Evolutionary conservation across 92 coral and sea anemone genomes (phyloP), one percentile per base, ranked within the genome.

Genomic region (Palythoa grandis): DNA sequence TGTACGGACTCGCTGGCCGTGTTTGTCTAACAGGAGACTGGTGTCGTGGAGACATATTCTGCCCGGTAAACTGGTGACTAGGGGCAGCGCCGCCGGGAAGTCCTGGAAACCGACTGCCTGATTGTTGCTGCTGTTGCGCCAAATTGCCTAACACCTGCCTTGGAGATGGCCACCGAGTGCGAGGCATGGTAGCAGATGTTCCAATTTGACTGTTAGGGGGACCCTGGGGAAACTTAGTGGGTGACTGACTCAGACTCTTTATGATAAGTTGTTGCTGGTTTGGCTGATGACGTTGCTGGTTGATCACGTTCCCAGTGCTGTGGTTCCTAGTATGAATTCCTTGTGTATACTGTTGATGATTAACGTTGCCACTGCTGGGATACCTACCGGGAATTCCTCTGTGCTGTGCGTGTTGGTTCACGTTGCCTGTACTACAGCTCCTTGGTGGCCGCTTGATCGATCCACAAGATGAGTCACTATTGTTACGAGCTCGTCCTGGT

Each of bases 341-440:
- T 29, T 65, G 75, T 23, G 58, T 52, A 69, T 69, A 29, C 43
- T 80, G 85, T 6, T 25, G 72, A 14, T 80, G 85, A 47, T 48
- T 24, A 43, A 80, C 85, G 74, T 80, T 65, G 4, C 85, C 85
- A 80, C 85, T 80, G 74, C 85, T 80, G 12, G 85, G 85, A 63
- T 80, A 80, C 53, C 85, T 80, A 63, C 74, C 85, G 23, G 85
- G 85, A 5, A 66, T 2, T 1, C 74, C 74, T 73, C 74, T 22
- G 58, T 80, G 74, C 38, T 80, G 85, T 7, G 85, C 72, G 7
- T 80, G 85, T 57, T 80, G 85, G 37, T 70, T 80, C 22, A 80
- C 85, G 9, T 80, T 80, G 5, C 85, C 85, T 5, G 85, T 66
- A 35, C 85, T 80, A 61, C 74, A 66, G 85, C 85, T 80, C 74